A percentile compares a stretch with the other conserved stretches of the same genome.
These are phyloP conservation scores for Ctenopoma kingsleyae DNA, from an alignment of 2,797 vertebrate species.

Conservation along the genomic window DNA sequence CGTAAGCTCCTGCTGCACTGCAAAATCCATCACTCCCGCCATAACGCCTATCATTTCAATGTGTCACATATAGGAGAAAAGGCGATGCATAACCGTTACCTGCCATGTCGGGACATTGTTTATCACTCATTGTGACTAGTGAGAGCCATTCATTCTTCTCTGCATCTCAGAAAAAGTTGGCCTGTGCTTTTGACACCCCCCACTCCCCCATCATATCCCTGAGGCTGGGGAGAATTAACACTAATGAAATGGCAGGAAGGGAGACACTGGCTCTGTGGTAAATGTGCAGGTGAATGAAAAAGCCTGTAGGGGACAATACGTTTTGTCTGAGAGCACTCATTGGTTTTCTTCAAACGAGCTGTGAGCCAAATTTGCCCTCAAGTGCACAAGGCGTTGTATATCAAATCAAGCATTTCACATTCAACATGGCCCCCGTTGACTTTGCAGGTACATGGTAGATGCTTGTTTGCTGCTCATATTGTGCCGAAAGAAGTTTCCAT, in stretches of 20 bases:
- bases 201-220: conserved; percentile 11
- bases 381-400: neutral
- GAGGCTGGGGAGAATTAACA: conserved; percentile 34
- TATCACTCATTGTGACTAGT: conserved; percentile 67
- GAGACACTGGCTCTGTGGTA: conserved; percentile 37
- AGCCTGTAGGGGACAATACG: conserved; percentile 27
- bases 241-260: conserved; percentile 51
- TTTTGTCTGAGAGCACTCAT: conserved; percentile 42
- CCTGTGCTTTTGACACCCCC: conserved; percentile 12
- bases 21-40: conserved; percentile 67
- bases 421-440: conserved; percentile 10
- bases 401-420: conserved; percentile 36
- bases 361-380: conserved; percentile 24
- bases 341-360: conserved; percentile 53
- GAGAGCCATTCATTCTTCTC: conserved; percentile 54
- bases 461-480: conserved; percentile 25
- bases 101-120: conserved; percentile 69
- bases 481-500: conserved; percentile 7
- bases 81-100: conserved; percentile 72
- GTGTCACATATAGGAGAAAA: conserved; percentile 66
- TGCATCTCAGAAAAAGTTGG: conserved; percentile 19
- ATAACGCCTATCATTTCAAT: conserved; percentile 72
- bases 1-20: conserved; percentile 39
- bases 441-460: conserved; percentile 40
- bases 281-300: conserved; percentile 44